Percentiles rank a stretch among this genome's conserved stretches.
These are phyloP conservation scores for Lycorma delicatula DNA, from an alignment of 1,140 invertebrate species.

Conservation along the genomic window DNA sequence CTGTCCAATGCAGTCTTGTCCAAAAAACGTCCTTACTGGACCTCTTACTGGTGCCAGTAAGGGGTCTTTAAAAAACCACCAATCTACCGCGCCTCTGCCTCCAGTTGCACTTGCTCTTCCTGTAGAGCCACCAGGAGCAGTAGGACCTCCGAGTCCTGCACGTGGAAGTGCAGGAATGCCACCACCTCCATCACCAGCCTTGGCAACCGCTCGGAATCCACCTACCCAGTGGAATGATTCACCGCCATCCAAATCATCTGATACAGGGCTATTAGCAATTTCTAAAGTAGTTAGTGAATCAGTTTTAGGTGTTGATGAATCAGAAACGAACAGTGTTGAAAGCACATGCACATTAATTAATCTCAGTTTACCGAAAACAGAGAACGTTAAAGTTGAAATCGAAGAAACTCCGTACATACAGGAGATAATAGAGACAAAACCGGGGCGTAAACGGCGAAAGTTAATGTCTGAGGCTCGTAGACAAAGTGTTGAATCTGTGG, in stretches of 20 bases:
- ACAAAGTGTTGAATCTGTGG: slow-evolving; percentile 12
- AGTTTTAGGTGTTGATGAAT: slow-evolving; percentile 35
- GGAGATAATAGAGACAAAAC: slow-evolving; percentile 32
- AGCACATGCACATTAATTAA: no score
- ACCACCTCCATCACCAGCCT: slow-evolving; percentile 29
- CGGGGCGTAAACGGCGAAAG: slow-evolving; percentile 37
- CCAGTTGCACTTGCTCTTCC: slow-evolving; percentile 55
- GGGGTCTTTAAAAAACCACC: slow-evolving; percentile 42
- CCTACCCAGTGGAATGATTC: slow-evolving; percentile 21
- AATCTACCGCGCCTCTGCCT: slow-evolving; percentile 36
- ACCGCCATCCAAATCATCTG: background rate
- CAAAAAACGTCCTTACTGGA: slow-evolving; percentile 95
- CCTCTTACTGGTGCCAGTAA: slow-evolving; percentile 84
- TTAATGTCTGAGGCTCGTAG: slow-evolving; percentile 20
- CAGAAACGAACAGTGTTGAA: slow-evolving; percentile 13
- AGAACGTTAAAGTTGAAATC: slow-evolving; percentile 32
- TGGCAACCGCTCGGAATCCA: slow-evolving; percentile 28
- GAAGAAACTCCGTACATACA: slow-evolving; percentile 33
- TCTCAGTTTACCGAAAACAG: slow-evolving; percentile 34
- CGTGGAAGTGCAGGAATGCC: slow-evolving; percentile 26
- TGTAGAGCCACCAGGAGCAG: slow-evolving; percentile 48
- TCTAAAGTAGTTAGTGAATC: slow-evolving; percentile 34
- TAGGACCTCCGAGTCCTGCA: slow-evolving; percentile 33
- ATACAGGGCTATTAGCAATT: slow-evolving; percentile 27
- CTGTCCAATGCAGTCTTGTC: slow-evolving; percentile 82